Base-by-base conservation (phyloP, 1,140 invertebrate genomes). In the Orchesella cincta region DNA sequence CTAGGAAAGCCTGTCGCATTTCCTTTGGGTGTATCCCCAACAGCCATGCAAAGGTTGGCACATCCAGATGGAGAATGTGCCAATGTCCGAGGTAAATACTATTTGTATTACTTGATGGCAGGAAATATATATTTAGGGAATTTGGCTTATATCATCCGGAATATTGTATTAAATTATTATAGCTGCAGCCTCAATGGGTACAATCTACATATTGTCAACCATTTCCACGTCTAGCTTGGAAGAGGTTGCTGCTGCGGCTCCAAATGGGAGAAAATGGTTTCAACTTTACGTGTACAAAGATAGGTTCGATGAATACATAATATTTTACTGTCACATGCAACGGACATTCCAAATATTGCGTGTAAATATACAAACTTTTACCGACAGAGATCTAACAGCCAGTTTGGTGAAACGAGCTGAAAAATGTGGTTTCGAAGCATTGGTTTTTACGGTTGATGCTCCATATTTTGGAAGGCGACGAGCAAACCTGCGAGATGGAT, bases 21-120 rank as follows among this genome's bases (percentile, higher is more conserved):
- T 87, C 96, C 96, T 0, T 85, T 98, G 31, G 94, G 94, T 2
- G 91, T 98, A 73, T 90, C 96, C 0, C 95, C 96, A 0, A 93
- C 94, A 2, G 95, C 95, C 0, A 95, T 97, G 93, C 96, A 98
- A 83, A 90, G 89, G 82, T 93, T 98, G 93, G 94, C 95, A 0
- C 92, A 96, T 87, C 90, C 92, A 0, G 92, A 95, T 67, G 96
- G 96, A 16, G 96, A 98, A 88, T 86, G 90, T 76, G 95, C 92
- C 52, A 94, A 90, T 85, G 94, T 89, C 0, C 91, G 86, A 90
- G 93, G 93, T 94, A 87, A 82, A 72, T 75, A 35, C 28, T 5
- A 39, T 12, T 29, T 57, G 39, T 28, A 46, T 75, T n/a, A n/a
- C n/a, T n/a, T n/a, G n/a, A n/a, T n/a, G n/a, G n/a, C n/a, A 76